phyloP scores from a whole-genome alignment of 2,888 invertebrate species.

The Leptarthrus brevirostris region DNA sequence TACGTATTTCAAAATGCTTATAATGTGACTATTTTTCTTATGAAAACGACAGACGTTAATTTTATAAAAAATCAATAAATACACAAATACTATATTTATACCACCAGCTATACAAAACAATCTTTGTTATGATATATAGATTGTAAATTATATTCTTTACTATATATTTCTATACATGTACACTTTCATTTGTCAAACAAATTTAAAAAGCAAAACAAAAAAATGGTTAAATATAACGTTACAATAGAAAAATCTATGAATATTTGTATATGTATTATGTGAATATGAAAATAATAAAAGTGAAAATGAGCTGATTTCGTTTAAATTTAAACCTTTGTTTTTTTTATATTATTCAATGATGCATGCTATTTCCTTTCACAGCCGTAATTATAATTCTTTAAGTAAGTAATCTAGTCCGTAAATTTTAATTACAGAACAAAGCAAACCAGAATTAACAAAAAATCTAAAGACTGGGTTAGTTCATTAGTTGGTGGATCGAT shows the following conservation, averaged over 20 bases:
- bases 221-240: conserved; percentile 51
- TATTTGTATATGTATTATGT: conserved; percentile 53
- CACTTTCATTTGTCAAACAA: conserved; percentile 48
- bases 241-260: conserved; percentile 43
- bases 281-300: conserved; percentile 42
- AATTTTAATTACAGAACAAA: too few relatives aligned
- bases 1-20: conserved; percentile 18
- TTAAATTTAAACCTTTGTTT: too few relatives aligned
- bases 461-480: too few relatives aligned
- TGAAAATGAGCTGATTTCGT: too few relatives aligned
- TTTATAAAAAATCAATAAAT: conserved; percentile 39
- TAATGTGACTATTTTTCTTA: conserved; percentile 31
- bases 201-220: background rate
- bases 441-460: too few relatives aligned
- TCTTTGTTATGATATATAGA: conserved; percentile 42
- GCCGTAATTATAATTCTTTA: too few relatives aligned
- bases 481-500: too few relatives aligned
- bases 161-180: conserved; percentile 54
- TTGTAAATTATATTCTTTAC: conserved; percentile 52
- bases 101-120: conserved; percentile 48
- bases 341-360: too few relatives aligned
- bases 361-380: too few relatives aligned
- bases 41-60: conserved; percentile 38
- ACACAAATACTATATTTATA: conserved; percentile 49
- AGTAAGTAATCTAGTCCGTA: too few relatives aligned